phyloP scores from a whole-genome alignment of 2,888 invertebrate genomes.

The Stenoptilia bipunctidactyla region DNA sequence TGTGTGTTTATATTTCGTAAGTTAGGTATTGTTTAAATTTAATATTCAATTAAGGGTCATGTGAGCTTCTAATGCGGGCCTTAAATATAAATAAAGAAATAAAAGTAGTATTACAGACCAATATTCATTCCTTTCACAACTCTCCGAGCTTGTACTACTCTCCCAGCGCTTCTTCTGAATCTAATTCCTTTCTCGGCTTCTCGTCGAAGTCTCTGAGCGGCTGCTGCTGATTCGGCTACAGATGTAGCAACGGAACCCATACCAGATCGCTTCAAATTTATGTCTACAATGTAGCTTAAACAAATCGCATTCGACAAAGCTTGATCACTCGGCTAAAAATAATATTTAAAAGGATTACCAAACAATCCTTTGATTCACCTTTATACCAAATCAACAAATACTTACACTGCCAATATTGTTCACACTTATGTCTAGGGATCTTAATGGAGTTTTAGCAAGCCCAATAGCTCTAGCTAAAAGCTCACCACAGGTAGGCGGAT shows the following conservation, averaged over 20 bases:
- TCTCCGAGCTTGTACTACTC: slow-evolving; percentile 54
- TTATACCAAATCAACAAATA: slow-evolving; percentile 10
- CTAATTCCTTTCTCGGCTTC: slow-evolving; percentile 58
- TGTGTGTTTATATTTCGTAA: too few species aligned
- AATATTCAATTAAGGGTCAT: too few species aligned
- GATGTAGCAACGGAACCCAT: slow-evolving; percentile 53
- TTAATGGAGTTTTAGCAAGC: slow-evolving; percentile 55
- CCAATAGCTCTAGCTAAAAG: slow-evolving; percentile 61
- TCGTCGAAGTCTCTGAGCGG: slow-evolving; percentile 50
- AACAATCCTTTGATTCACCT: background rate
- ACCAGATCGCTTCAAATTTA: slow-evolving; percentile 59
- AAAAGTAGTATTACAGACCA: too few species aligned
- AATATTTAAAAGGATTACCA: too few species aligned
- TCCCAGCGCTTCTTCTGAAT: slow-evolving; percentile 55
- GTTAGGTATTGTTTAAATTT: too few species aligned
- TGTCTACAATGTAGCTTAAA: slow-evolving; percentile 50
- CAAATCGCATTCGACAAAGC: slow-evolving; percentile 57
- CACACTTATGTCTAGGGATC: slow-evolving; percentile 58
- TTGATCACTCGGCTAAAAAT: slow-evolving; percentile 46
- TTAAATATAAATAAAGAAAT: too few species aligned
- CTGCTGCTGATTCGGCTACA: slow-evolving; percentile 56
- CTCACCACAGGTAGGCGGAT: slow-evolving; percentile 59
- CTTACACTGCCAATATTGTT: slow-evolving; percentile 60
- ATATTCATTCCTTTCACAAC: slow-evolving; percentile 62
- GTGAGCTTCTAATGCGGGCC: too few species aligned